phyloP scores from a whole-genome alignment of 2,797 vertebrate species.

The Paratrypauchen microcephalus region DNA sequence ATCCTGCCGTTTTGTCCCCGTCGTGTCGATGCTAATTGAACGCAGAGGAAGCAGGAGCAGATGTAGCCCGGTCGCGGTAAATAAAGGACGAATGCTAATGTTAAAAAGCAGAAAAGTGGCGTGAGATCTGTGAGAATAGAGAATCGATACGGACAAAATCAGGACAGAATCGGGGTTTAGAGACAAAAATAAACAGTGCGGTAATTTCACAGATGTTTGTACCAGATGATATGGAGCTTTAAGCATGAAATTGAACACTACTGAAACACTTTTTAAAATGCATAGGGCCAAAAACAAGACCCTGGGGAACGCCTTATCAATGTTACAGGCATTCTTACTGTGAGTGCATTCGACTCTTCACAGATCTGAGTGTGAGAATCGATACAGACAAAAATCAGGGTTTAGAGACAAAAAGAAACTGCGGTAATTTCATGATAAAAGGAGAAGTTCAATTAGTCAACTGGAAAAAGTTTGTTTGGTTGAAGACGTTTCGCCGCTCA shows the following conservation, averaged over 20 bases:
- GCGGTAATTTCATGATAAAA: too few relatives aligned
- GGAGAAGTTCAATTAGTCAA: too few relatives aligned
- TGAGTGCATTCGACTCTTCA: too few relatives aligned
- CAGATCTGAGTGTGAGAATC: too few relatives aligned
- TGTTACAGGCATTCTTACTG: not conserved
- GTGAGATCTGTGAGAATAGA: conserved; percentile 31
- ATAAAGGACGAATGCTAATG: conserved; percentile 51
- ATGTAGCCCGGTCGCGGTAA: conserved; percentile 28
- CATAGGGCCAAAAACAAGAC: not conserved
- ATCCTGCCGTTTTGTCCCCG: conserved; percentile 28
- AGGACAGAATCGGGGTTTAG: conserved; percentile 8
- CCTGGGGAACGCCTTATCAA: not conserved
- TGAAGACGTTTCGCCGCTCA: too few relatives aligned
- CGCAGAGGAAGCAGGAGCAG: conserved; percentile 20
- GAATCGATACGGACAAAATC: conserved; percentile 42
- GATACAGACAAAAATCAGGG: too few relatives aligned
- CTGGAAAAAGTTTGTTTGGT: too few relatives aligned
- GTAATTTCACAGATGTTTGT: too few relatives aligned
- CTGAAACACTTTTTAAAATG: not conserved
- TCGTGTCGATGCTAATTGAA: conserved; percentile 44
- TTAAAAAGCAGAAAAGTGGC: conserved; percentile 28
- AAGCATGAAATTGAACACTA: too few relatives aligned
- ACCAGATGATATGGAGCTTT: too few relatives aligned
- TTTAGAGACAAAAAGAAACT: too few relatives aligned
- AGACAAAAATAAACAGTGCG: too few relatives aligned